These are phyloP conservation scores for Hedychridium roseum DNA, from an alignment of 2,888 invertebrate species.

Conservation along the genomic window DNA sequence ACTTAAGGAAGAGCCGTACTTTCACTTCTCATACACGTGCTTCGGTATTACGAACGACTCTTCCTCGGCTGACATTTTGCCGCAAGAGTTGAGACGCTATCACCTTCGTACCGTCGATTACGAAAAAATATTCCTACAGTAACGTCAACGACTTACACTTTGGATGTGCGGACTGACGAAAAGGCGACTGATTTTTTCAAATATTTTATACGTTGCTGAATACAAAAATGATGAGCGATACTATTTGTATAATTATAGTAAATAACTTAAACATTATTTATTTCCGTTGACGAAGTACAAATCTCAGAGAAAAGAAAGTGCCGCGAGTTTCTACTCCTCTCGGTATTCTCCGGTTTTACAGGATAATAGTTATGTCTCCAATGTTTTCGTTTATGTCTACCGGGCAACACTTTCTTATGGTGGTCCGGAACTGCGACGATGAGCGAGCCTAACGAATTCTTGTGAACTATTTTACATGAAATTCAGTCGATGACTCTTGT, in stretches of 20 bases:
- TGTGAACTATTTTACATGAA: no score
- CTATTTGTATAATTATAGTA: constrained; percentile 50
- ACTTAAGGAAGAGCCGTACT: constrained; percentile 37
- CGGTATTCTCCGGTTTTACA: no score
- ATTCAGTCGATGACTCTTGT: no score
- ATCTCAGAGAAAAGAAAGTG: constrained; percentile 24
- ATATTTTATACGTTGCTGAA: constrained; percentile 32
- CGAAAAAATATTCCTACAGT: background rate
- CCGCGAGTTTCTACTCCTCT: no score
- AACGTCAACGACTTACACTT: background rate
- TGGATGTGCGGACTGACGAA: background rate
- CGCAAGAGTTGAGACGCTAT: no score
- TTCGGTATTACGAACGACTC: constrained; percentile 40
- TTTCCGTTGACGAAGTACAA: constrained; percentile 37
- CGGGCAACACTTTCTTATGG: no score
- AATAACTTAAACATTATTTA: constrained; percentile 53
- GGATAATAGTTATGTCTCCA: no score
- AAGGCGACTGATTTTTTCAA: background rate
- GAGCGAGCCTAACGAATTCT: no score
- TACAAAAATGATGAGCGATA: constrained; percentile 41
- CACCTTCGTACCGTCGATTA: constrained; percentile 3
- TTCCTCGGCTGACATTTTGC: no score
- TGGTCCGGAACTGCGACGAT: no score
- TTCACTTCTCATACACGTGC: constrained; percentile 53
- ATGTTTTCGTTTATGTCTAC: no score